A percentile compares a stretch with the other conserved stretches of the same genome.
Conservation (phyloP, 2,797 vertebrate species). For the Hafferia zeledoni region DNA sequence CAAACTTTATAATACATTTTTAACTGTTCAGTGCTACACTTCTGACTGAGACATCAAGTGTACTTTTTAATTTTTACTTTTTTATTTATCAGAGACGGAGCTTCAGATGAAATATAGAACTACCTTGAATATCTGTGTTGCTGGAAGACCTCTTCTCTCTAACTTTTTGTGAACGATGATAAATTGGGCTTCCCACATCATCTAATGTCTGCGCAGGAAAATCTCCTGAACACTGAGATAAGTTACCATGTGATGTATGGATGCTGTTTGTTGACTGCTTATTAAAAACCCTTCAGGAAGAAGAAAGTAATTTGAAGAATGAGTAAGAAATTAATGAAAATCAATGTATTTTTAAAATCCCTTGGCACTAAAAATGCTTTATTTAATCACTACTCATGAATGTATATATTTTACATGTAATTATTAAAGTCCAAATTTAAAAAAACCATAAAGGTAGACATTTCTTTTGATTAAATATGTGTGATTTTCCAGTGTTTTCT, state of each 20-base stretch:
- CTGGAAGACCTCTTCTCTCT: constrained; percentile 88
- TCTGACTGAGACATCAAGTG: neutral
- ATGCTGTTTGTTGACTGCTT: constrained; percentile 81
- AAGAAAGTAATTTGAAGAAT: neutral
- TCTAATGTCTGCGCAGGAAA: constrained; percentile 79
- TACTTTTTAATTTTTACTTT: no score
- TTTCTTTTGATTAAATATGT: neutral
- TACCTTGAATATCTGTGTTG: constrained; percentile 89
- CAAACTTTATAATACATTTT: neutral
- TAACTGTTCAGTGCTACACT: neutral
- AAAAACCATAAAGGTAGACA: neutral
- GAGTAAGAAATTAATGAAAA: neutral
- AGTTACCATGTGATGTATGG: constrained; percentile 83
- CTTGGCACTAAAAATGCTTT: neutral
- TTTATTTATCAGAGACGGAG: neutral
- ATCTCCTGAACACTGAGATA: constrained; percentile 86
- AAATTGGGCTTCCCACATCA: constrained; percentile 82
- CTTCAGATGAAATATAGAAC: neutral
- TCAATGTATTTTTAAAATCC: neutral
- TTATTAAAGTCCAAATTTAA: neutral
- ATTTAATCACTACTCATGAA: neutral
- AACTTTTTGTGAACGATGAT: constrained; percentile 78
- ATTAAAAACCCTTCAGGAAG: constrained; percentile 79
- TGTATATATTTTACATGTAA: neutral
- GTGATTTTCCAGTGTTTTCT: neutral